Base-by-base conservation (phyloP, 1,140 invertebrate genomes). In the Hyles euphorbiae region DNA sequence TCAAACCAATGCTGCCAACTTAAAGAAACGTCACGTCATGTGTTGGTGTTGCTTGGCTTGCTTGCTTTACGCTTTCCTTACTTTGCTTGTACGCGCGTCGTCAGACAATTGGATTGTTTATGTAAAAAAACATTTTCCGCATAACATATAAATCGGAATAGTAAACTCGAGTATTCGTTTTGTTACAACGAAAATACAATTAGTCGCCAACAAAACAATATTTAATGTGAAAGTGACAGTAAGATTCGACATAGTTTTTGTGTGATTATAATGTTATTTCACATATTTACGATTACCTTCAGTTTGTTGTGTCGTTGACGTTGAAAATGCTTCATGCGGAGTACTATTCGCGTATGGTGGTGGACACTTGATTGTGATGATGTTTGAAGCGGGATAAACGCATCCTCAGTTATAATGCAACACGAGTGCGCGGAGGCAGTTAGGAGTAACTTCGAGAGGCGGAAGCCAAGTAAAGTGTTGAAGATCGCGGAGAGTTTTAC, bases 401-500 rank as follows among this genome's bases (percentile, higher is more conserved):
- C 70, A 81, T 70, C 72, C 78, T 64, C 80, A 83, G 74, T 70
- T 83, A 87, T 80, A 84, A 88, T 88, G 86, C 86, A 88, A 85
- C 74, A 84, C 71, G 82, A 87, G 68, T 81, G 67, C 73, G 68
- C 60, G 57, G 80, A 80, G 60, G 77, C 64, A 56, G 67, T 72
- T 65, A 83, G 72, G 74, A 81, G 78, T 71, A 88, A 74, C 65
- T 74, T 76, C 69, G 81, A 81, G 76, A 76, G 78, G 71, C 76
- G 83, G 68, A 81, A 76, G 81, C 86, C 86, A 55, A 87, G 83
- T 54, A 89, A 88, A 70, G 86, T 89, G 67, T 67, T 89, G 68
- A 88, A 87, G 68, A 89, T 89, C 70, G 88, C 88, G 5, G 88
- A 89, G 72, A 89, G 88, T 63, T 89, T 89, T 67, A 89, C 88